These are phyloP conservation scores for Trichoplusia ni DNA, from an alignment of 1,140 invertebrate genomes.

Conservation along the genomic window DNA sequence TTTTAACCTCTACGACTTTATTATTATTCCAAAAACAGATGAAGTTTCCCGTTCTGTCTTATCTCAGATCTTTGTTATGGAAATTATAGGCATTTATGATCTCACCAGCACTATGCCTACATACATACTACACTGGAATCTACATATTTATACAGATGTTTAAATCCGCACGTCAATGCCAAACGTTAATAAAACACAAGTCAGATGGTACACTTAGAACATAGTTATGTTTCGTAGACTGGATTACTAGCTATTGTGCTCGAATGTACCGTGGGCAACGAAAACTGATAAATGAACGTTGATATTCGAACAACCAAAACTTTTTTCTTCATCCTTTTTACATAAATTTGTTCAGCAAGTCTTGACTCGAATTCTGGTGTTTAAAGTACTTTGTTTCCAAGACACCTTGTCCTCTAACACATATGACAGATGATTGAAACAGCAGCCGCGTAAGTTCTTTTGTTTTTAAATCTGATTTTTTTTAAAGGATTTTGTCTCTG, in stretches of 20 bases:
- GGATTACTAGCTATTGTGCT: slow-evolving; percentile 7
- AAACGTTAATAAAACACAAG: slow-evolving; percentile 34
- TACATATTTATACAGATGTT: slow-evolving; percentile 45
- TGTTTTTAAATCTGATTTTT: no score
- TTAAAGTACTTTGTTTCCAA: no score
- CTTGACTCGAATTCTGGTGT: no score
- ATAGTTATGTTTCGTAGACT: neutral
- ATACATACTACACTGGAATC: slow-evolving; percentile 26
- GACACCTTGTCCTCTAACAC: no score
- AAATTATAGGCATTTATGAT: slow-evolving; percentile 34
- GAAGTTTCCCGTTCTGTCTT: slow-evolving; percentile 3
- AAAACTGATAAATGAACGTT: no score
- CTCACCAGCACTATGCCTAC: slow-evolving; percentile 13
- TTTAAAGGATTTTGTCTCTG: no score
- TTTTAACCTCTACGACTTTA: slow-evolving; percentile 8
- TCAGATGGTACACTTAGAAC: slow-evolving; percentile 11
- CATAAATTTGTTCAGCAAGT: no score
- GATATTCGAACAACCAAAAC: no score
- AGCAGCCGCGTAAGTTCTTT: no score
- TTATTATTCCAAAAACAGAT: neutral
- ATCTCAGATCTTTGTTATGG: slow-evolving; percentile 30
- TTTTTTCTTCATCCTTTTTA: no score
- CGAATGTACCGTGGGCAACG: neutral
- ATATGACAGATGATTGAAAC: no score
- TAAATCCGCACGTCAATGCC: slow-evolving; percentile 44